Base-by-base conservation (phyloP, 1,140 invertebrate genomes). In the Dreissena polymorpha region DNA sequence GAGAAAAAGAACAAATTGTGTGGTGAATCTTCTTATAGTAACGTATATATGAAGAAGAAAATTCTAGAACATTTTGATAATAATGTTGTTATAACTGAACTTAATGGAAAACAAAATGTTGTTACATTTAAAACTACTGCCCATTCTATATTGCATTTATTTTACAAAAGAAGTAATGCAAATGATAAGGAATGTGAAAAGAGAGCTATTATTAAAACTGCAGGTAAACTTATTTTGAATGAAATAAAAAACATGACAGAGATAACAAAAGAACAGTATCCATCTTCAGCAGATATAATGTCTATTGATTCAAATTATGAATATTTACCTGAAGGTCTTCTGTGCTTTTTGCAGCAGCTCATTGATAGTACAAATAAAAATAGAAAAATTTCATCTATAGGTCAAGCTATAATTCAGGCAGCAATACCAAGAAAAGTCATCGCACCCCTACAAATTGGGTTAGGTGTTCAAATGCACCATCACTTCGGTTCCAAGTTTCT, bases 321-420 rank as follows among this genome's bases (percentile, higher is more conserved):
- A 2, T 39, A 39, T 39, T 39, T 39, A n/a, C n/a, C n/a, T n/a
- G n/a, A 39, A 60, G 57, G 57, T 23, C 21, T 60, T 23, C 16
- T 3, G 57, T 60, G 16, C 21, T 60, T 23, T n/a, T 60, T 60
- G 57, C 16, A 60, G 57, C 57, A 60, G 57, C 21, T 60, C 16
- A 60, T 60, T 60, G 57, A 60, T 6, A 71, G 23, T 39, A 74
- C 53, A 39, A 69, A 74, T 70, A 51, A 25, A n/a, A 53, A 79
- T 21, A 50, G 57, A n/a, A n/a, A n/a, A n/a, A n/a, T n/a, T n/a
- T 71, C 69, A 21, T 83, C 85, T 10, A 70, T 89, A 50, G 86
- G 79, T 2, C 89, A 90, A 50, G 71, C 85, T 53, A 85, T 88
- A 69, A 82, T 88, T 14, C 85, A 89, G 73, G 73, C 84, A 21